Conservation (phyloP, 2,888 invertebrate genomes). For the Prionchulus punctatus region DNA sequence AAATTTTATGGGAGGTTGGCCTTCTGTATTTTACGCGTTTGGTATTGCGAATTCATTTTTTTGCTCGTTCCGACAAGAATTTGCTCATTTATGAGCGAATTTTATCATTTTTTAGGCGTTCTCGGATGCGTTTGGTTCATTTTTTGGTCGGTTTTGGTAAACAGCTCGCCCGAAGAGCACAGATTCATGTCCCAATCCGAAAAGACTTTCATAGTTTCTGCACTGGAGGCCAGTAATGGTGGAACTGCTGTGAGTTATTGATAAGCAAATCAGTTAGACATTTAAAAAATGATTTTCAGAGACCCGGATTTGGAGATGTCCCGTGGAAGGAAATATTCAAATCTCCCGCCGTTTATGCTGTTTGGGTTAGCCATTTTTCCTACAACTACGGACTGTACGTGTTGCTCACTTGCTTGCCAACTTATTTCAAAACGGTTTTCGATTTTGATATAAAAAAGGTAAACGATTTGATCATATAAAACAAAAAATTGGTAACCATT, state of each 20-base stretch:
- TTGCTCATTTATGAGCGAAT: too few species aligned
- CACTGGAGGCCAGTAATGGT: not conserved
- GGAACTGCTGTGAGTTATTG: not conserved
- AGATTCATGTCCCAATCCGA: conserved; percentile 30
- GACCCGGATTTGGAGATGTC: not conserved
- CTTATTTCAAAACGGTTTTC: conserved; percentile 34
- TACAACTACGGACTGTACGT: conserved; percentile 41
- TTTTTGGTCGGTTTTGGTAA: conserved; percentile 25
- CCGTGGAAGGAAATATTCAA: conserved; percentile 36
- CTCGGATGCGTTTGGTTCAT: conserved; percentile 30
- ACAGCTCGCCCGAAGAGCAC: conserved; percentile 28
- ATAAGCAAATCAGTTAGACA: not conserved
- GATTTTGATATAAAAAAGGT: conserved; percentile 29
- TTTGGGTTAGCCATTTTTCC: conserved; percentile 35
- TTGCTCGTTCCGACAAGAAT: not conserved
- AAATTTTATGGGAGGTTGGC: conserved; percentile 31
- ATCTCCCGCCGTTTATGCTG: conserved; percentile 37
- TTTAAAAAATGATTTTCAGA: conserved; percentile 1
- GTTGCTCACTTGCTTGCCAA: conserved; percentile 37
- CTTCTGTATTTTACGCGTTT: conserved; percentile 36
- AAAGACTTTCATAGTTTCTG: conserved; percentile 24
- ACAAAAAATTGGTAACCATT: too few species aligned
- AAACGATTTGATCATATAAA: conserved; percentile 6
- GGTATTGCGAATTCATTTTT: conserved; percentile 19
- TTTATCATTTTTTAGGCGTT: conserved; percentile 22